Percentiles rank a stretch among this genome's conserved stretches.
phyloP scores from a whole-genome alignment of 2,888 invertebrate genomes.

The Polydrusus tereticollis region DNA sequence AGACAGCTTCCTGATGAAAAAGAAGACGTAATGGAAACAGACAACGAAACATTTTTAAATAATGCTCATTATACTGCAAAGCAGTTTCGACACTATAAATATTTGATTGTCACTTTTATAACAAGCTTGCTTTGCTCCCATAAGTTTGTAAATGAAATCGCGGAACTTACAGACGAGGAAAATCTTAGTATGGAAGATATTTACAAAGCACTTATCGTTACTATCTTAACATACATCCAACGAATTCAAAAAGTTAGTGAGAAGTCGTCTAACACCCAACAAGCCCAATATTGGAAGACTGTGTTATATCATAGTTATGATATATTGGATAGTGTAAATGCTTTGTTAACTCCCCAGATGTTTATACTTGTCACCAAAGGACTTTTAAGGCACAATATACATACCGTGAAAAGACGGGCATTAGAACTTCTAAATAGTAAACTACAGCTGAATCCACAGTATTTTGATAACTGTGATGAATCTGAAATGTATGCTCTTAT shows the following conservation, averaged over 20 bases:
- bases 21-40: slow-evolving; percentile 66
- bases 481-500: slow-evolving; percentile 72
- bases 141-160: slow-evolving; percentile 77
- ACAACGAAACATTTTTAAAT: slow-evolving; percentile 66
- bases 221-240: slow-evolving; percentile 77
- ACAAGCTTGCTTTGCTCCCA: slow-evolving; percentile 77
- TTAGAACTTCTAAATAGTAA: slow-evolving; percentile 89
- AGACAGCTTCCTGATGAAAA: slow-evolving; percentile 77
- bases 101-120: slow-evolving; percentile 81
- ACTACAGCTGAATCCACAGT: slow-evolving; percentile 76
- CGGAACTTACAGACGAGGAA: slow-evolving; percentile 69
- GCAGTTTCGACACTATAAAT: slow-evolving; percentile 88
- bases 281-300: slow-evolving; percentile 85
- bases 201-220: slow-evolving; percentile 79
- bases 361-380: slow-evolving; percentile 84
- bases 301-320: slow-evolving; percentile 85
- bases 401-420: slow-evolving; percentile 82
- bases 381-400: slow-evolving; percentile 78
- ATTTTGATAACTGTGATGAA: slow-evolving; percentile 69
- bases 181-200: slow-evolving; percentile 71
- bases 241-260: slow-evolving; percentile 75
- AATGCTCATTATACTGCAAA: slow-evolving; percentile 74
- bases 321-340: slow-evolving; percentile 83
- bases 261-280: slow-evolving; percentile 70
- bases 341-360: slow-evolving; percentile 82